Percentiles rank a stretch among this genome's conserved stretches.
Conservation (phyloP, 2,113 vertebrate genomes). For the Marmota flaviventris region DNA sequence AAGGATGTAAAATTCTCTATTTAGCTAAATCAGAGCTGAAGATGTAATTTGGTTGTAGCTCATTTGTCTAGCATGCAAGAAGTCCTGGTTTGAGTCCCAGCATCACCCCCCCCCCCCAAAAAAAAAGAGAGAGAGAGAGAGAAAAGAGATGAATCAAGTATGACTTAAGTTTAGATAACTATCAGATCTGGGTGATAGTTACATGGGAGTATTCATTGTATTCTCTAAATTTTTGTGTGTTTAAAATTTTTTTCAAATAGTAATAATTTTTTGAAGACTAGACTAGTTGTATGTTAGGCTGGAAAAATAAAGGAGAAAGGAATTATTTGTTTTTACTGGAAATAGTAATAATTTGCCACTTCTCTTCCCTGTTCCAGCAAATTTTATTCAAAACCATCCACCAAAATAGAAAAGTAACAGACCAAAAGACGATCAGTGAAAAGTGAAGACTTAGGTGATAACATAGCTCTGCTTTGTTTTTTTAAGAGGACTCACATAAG, state of each 20-base stretch:
- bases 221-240: slow-evolving; percentile 30
- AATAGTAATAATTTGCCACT: slow-evolving; percentile 50
- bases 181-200: not conserved
- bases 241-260: not conserved
- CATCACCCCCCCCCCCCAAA: not conserved
- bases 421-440: not conserved
- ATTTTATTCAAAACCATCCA: not conserved
- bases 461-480: not conserved
- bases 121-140: not conserved
- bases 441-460: not conserved
- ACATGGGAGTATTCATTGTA: not conserved
- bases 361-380: slow-evolving; percentile 27
- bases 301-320: not conserved
- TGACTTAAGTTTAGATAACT: slow-evolving; percentile 25
- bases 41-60: not conserved
- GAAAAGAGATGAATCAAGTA: not conserved
- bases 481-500: not conserved
- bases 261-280: slow-evolving; percentile 40
- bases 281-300: slow-evolving; percentile 25
- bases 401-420: slow-evolving; percentile 47
- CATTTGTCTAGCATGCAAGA: not conserved
- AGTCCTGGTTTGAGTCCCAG: not conserved
- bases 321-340: slow-evolving; percentile 16
- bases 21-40: not conserved
- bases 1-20: slow-evolving; percentile 36